Percentiles rank a stretch among this genome's conserved stretches.
These are phyloP conservation scores for Yasuhikotakia modesta DNA, from an alignment of 2,797 vertebrate species.

Conservation along the genomic window DNA sequence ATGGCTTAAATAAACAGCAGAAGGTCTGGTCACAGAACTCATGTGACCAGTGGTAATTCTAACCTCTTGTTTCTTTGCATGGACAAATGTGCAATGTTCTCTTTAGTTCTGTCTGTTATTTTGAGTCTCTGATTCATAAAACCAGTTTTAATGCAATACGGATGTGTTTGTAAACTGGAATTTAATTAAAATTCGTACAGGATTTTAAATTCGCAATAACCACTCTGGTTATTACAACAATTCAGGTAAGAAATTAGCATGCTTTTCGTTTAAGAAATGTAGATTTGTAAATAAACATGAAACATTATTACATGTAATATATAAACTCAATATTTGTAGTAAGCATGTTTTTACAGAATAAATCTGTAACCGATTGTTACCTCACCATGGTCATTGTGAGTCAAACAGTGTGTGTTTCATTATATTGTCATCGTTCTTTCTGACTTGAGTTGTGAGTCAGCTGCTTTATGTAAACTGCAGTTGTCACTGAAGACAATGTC, in stretches of 20 bases:
- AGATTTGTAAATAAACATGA: background rate
- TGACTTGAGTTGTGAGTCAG: slow-evolving; percentile 53
- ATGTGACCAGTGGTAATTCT: slow-evolving; percentile 29
- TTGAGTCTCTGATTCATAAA: background rate
- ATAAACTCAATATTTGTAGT: background rate
- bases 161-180: slow-evolving; percentile 15
- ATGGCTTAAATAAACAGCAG: background rate
- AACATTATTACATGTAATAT: background rate
- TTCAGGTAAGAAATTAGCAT: slow-evolving; percentile 19
- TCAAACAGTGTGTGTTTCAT: slow-evolving; percentile 20
- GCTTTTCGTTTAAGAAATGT: no score
- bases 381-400: slow-evolving; percentile 10
- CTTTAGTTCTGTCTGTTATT: background rate
- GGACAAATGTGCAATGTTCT: background rate
- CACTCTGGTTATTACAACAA: background rate
- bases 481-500: slow-evolving; percentile 7
- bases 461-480: slow-evolving; percentile 37
- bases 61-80: slow-evolving; percentile 11
- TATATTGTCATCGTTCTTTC: slow-evolving; percentile 43
- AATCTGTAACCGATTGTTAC: background rate
- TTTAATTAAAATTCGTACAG: background rate
- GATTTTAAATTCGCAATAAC: background rate
- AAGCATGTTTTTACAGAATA: no score
- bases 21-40: slow-evolving; percentile 3
- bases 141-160: background rate